Evolutionary conservation across 2,888 invertebrate species (phyloP), one percentile per base, ranked within the genome.

Genomic region (Melipona beecheii): DNA sequence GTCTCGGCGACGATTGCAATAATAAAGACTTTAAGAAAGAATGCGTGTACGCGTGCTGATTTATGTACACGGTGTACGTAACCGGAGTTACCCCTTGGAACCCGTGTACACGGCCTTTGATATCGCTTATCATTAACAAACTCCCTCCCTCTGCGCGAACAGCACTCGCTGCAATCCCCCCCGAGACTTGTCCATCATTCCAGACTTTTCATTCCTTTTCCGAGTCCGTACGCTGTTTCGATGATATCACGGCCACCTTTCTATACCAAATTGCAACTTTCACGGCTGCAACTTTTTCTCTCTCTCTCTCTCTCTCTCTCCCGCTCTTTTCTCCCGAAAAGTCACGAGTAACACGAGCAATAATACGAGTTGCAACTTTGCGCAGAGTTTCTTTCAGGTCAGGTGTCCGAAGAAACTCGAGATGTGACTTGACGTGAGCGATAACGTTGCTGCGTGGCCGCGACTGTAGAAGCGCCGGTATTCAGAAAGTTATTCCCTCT

Each of bases 101-200:
- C 52, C 2, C 73, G 6, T n/a, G 62, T 58, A 24, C 24, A 27
- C 62, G 3, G 4, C 4, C 43, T 43, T 50, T 27, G 21, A 17
- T 73, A 60, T 72, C 50, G 50, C 62, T 73, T 62, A 73, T 73
- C 72, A 73, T 36, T 73, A 62, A 73, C 27, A 24, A 64, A 73
- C 60, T 43, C 50, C 31, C 72, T 62, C n/a, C 43, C 36, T 73
- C 43, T 50, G 60, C 72, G 24, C 21, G 72, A 73, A 73, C 15
- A 50, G 62, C 72, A 17, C 56, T 72, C 27, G 21, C 19, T 27
- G 50, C 43, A 9, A 43, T 9, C 43, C 1, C 24, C 71, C 72
- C 15, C 0, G 19, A 21, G 27, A 72, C 58, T 27, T 72, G 21
- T 31, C 54, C 54, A 58, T 71, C 71, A 24, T 19, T 71, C 58